Conservation (phyloP, 92 coral and sea anemone genomes). For the Siderastrea radians region DNA sequence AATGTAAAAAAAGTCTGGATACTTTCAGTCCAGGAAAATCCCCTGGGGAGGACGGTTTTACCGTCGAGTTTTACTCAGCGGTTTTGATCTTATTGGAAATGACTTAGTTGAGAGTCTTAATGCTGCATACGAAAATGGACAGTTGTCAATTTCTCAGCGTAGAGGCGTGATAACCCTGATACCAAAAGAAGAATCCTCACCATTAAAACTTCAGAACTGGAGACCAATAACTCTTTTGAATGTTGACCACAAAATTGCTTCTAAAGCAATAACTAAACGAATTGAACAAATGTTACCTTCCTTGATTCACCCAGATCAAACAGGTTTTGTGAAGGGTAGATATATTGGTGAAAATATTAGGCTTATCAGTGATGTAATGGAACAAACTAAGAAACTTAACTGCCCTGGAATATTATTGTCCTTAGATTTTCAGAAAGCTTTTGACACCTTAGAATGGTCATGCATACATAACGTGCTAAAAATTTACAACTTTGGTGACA, state of each 20-base stretch:
- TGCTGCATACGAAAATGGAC: not conserved
- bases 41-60: conserved; percentile 2
- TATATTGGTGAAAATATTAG: not conserved
- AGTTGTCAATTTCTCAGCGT: not conserved
- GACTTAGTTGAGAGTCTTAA: not conserved
- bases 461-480: not conserved
- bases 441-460: conserved; percentile 10
- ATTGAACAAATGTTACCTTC: not conserved
- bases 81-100: conserved; percentile 1
- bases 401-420: not conserved
- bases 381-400: not conserved
- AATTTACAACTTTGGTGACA: not conserved
- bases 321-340: not conserved
- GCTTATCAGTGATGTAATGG: not conserved
- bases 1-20: too few species aligned
- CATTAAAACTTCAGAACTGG: not conserved
- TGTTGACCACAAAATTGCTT: not conserved
- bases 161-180: not conserved
- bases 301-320: not conserved
- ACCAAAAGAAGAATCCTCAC: not conserved
- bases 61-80: not conserved
- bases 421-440: not conserved
- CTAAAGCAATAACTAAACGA: too few species aligned
- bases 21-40: not conserved
- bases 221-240: not conserved